A percentile compares a stretch with the other conserved stretches of the same genome.
These are phyloP conservation scores for Azemiops feae DNA, from an alignment of 2,113 vertebrate species.

Conservation along the genomic window DNA sequence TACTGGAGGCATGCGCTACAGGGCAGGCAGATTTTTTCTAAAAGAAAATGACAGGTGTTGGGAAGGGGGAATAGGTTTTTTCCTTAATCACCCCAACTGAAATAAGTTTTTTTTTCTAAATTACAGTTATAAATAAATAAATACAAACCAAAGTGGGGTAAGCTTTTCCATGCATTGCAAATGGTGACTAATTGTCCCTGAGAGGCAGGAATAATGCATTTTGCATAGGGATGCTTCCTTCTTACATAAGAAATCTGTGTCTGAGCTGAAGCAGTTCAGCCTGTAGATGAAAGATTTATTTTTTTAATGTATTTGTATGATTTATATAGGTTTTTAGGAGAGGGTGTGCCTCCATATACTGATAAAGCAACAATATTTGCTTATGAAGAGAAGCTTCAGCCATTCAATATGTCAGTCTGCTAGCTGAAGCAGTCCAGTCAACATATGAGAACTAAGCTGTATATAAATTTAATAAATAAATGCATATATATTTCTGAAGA, in stretches of 20 bases:
- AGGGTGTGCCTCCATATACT: background rate
- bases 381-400: background rate
- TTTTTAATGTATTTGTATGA: background rate
- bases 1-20: background rate
- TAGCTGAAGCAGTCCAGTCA: background rate
- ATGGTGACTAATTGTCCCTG: background rate
- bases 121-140: background rate
- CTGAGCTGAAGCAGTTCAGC: background rate
- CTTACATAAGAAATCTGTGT: background rate
- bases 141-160: background rate
- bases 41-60: background rate
- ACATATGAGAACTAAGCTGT: background rate
- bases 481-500: background rate
- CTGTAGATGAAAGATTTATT: background rate
- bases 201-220: background rate
- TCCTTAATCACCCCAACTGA: background rate
- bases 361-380: background rate
- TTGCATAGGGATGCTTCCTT: background rate
- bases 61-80: background rate
- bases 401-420: background rate
- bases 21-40: background rate
- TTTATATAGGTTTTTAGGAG: background rate
- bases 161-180: background rate
- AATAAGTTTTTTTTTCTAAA: background rate
- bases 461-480: background rate